Conservation (phyloP, 2,113 vertebrate species). For the Rhadina sibilatrix region DNA sequence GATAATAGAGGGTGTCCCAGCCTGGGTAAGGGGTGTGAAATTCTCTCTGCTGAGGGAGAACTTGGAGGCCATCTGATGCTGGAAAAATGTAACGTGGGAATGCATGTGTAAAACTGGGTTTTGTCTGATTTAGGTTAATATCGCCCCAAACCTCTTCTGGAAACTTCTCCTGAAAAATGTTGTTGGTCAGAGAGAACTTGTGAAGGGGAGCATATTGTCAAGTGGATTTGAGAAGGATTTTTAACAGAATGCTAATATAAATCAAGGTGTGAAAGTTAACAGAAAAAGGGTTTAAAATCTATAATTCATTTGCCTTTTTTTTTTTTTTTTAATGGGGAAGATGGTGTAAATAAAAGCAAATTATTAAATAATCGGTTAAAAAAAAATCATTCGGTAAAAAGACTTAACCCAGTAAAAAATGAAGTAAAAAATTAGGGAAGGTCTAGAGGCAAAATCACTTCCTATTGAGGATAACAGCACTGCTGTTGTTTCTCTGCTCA, state of each 20-base stretch:
- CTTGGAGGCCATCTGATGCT: conserved; percentile 22
- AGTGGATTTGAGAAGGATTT: not conserved
- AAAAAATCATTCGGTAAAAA: accelerated
- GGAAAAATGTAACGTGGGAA: not conserved
- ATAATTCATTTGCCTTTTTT: not conserved
- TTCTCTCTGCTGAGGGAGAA: not conserved
- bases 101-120: not conserved
- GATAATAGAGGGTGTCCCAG: conserved; percentile 40
- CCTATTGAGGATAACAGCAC: not conserved
- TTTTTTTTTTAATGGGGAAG: not conserved
- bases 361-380: not conserved
- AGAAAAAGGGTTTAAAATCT: not conserved
- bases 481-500: not conserved
- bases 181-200: not conserved
- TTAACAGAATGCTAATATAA: accelerated
- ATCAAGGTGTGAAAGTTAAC: not conserved
- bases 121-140: not conserved
- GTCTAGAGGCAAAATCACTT: not conserved
- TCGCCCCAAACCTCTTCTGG: not conserved
- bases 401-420: not conserved
- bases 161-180: not conserved
- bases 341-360: not conserved
- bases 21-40: conserved; percentile 15
- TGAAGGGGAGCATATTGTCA: accelerated
- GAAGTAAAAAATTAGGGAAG: not conserved